phyloP scores from a whole-genome alignment of 2,113 vertebrate genomes.

The Corythornis vintsioides region DNA sequence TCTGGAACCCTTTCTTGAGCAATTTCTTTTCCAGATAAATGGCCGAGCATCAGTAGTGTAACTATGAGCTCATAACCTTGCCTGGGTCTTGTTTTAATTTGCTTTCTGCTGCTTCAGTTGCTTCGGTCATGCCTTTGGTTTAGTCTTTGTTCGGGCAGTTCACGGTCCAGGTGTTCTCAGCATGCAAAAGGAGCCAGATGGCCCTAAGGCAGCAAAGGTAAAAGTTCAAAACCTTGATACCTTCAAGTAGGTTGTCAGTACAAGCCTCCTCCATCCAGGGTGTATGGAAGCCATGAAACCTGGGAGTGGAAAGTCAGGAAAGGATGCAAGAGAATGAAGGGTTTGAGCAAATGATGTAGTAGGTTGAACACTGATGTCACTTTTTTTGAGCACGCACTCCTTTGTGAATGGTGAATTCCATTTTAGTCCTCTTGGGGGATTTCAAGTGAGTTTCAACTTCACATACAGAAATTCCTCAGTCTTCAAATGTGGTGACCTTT shows the following conservation, averaged over 20 bases:
- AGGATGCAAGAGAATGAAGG: not conserved
- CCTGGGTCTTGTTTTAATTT: not conserved
- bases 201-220: not conserved
- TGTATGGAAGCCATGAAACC: not conserved
- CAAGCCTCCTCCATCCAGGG: no score
- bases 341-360: not conserved
- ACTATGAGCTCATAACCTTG: not conserved
- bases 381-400: not conserved
- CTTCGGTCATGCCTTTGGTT: not conserved
- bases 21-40: not conserved
- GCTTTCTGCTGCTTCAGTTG: not conserved
- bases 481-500: not conserved
- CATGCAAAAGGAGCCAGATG: fast-evolving
- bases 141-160: not conserved
- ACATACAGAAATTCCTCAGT: not conserved
- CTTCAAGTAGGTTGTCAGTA: not conserved
- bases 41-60: not conserved
- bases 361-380: not conserved
- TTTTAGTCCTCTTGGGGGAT: not conserved
- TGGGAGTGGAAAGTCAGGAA: not conserved
- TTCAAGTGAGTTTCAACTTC: not conserved
- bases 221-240: not conserved
- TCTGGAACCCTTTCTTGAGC: not conserved
- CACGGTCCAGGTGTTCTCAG: not conserved
- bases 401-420: not conserved